phyloP scores from a whole-genome alignment of 2,888 invertebrate genomes.

The Yponomeuta sedellus region DNA sequence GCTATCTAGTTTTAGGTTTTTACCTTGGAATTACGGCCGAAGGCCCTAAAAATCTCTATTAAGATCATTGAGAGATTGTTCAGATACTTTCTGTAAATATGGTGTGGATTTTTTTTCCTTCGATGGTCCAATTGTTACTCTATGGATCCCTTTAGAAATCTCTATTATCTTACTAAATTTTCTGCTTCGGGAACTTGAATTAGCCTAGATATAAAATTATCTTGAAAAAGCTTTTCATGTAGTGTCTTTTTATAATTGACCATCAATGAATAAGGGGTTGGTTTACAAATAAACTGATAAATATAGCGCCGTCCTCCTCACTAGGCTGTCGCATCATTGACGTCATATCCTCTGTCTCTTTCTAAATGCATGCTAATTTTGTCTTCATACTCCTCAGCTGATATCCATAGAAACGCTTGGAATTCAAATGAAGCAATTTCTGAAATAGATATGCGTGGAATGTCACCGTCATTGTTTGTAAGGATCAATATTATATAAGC shows the following conservation, averaged over 20 bases:
- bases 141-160: too few species aligned
- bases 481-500: not conserved
- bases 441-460: not conserved
- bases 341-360: constrained; percentile 6
- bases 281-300: not conserved
- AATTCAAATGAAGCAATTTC: not conserved
- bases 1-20: too few species aligned
- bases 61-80: too few species aligned
- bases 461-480: not conserved
- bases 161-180: too few species aligned
- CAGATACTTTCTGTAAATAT: too few species aligned
- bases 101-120: too few species aligned
- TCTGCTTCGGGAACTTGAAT: too few species aligned
- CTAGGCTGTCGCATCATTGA: not conserved
- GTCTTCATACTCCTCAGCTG: not conserved
- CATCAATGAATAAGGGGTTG: not conserved
- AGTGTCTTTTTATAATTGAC: not conserved
- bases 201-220: too few species aligned
- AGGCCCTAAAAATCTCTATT: too few species aligned
- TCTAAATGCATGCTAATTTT: not conserved
- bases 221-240: too few species aligned
- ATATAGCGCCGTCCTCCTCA: not conserved
- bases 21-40: too few species aligned
- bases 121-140: too few species aligned
- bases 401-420: not conserved